Evolutionary conservation across 2,797 vertebrate species (phyloP), one percentile per base, ranked within the genome.

Genomic region (Amphiprion clarkii): DNA sequence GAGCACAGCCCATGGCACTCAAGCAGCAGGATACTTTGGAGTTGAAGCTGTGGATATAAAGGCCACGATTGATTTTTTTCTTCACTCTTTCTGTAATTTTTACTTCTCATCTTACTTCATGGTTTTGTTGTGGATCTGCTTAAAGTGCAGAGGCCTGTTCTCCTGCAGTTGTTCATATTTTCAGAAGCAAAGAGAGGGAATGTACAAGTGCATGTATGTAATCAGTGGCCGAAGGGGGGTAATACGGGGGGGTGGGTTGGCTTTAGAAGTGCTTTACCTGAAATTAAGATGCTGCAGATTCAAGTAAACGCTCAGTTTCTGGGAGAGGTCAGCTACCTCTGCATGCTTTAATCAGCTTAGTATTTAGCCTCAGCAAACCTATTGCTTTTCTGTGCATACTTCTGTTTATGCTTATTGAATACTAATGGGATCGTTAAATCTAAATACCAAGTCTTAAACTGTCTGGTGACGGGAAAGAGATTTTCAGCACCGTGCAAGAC

Each of bases 281-380:
- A 89, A 90, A 88, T 88, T 79, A 85, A 92, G 72, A 91, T 77
- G 71, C 83, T 74, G 76, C 82, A 84, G 72, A 79, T 83, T 70
- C 70, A 91, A 91, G 82, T 52, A 71, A 75, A 82, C 79, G 81
- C 67, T 89, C 86, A 56, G 81, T 88, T 23, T 85, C 81, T 82
- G 67, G 81, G 74, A 83, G 78, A 77, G 74, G 71, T 83, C 76
- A 88, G 88, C 74, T 87, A 83, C 88, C 81, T 82, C 80, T 86
- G 78, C 85, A 78, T 91, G 89, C 83, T 87, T 93, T 93, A 92
- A 94, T 95, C 89, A 92, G 92, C 83, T 89, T 93, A 92, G 89
- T 82, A 88, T 86, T 87, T 78, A 60, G 60, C 31, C 75, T 55
- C 33, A 40, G 21, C 19, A 71, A 29, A 65, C 16, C 4, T 33